Percentiles rank a stretch among this genome's conserved stretches.
These are phyloP conservation scores for Aporophyla nigra DNA, from an alignment of 2,888 invertebrate species.

Conservation along the genomic window DNA sequence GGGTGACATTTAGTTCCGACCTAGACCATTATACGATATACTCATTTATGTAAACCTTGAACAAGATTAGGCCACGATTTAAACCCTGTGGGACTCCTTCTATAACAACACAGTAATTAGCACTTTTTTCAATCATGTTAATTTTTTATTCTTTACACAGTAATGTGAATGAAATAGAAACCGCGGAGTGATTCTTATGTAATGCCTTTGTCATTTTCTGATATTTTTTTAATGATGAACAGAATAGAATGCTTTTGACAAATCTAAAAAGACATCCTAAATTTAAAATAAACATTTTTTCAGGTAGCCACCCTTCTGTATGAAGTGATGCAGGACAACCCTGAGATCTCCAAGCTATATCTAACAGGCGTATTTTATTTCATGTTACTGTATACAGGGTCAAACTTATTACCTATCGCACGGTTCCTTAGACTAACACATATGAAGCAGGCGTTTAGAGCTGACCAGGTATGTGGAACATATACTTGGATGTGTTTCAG, in stretches of 20 bases:
- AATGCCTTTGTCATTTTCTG: not conserved
- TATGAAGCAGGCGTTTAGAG: slow-evolving; percentile 98
- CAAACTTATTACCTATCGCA: slow-evolving; percentile 98
- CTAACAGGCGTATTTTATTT: slow-evolving; percentile 99
- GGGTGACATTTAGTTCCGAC: not conserved
- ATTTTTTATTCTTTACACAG: not conserved
- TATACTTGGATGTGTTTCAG: not conserved
- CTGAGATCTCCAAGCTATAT: slow-evolving; percentile 98
- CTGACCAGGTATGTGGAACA: slow-evolving; percentile 94
- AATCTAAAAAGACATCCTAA: not conserved
- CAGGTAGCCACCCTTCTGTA: slow-evolving; percentile 96
- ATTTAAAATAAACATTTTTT: not conserved
- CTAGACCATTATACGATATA: not conserved
- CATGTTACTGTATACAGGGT: slow-evolving; percentile 99
- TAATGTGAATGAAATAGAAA: not conserved
- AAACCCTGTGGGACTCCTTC: not conserved
- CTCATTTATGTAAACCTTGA: not conserved
- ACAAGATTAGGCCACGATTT: not conserved
- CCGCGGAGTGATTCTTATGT: too few relatives aligned
- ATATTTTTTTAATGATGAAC: not conserved
- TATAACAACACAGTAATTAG: not conserved
- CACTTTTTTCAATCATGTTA: not conserved
- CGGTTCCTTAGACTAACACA: slow-evolving; percentile 98
- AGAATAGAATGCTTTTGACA: slow-evolving; percentile 13
- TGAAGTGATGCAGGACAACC: slow-evolving; percentile 98